Conservation (phyloP, 2,113 vertebrate species). For the Dromaius novaehollandiae region DNA sequence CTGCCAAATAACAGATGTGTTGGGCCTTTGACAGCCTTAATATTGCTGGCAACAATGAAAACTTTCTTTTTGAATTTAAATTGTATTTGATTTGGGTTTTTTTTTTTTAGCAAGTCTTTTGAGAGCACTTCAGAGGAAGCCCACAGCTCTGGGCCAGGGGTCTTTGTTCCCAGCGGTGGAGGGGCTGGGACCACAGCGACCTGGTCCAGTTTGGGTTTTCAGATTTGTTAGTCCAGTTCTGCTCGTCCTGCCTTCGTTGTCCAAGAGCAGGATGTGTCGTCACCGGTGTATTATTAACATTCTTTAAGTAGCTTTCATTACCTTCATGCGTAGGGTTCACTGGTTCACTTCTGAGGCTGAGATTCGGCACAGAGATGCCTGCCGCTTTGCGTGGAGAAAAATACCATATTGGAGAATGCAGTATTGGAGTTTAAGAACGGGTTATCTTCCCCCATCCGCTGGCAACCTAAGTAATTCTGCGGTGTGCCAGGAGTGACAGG, state of each 20-base stretch:
- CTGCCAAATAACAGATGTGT: slow-evolving; percentile 38
- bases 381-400: neutral
- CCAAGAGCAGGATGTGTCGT: neutral
- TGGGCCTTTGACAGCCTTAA: neutral
- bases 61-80: slow-evolving; percentile 10
- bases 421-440: neutral
- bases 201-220: neutral
- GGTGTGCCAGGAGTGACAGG: neutral
- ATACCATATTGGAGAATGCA: neutral
- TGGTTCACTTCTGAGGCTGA: neutral
- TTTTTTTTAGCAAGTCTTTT: neutral
- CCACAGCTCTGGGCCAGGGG: neutral
- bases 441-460: neutral
- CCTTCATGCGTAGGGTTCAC: neutral
- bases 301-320: neutral
- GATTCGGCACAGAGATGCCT: neutral
- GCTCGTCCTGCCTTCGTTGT: neutral
- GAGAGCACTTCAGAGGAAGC: neutral
- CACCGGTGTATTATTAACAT: neutral
- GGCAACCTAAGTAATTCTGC: neutral
- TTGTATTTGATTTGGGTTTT: neutral
- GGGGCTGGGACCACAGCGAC: neutral
- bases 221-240: neutral
- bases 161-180: neutral
- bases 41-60: neutral